Evolutionary conservation across 2,888 invertebrate genomes (phyloP).

Genomic region (Sminthurides aquaticus): DNA sequence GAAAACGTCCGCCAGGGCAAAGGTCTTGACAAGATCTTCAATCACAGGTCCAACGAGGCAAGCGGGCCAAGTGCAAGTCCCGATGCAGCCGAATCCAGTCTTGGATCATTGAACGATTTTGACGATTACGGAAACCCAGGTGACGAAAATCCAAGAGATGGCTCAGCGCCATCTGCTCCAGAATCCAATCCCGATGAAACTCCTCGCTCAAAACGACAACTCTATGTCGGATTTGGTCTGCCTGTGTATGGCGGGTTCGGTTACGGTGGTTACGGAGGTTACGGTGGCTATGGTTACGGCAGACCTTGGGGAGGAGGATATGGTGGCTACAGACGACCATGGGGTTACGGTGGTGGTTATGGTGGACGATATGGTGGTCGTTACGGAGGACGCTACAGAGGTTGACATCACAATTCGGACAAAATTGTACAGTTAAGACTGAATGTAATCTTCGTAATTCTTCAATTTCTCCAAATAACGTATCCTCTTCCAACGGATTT

Average conservation of each 20-base stretch:
- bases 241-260: not conserved
- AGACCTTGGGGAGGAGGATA: not conserved
- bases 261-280: not conserved
- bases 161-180: not conserved
- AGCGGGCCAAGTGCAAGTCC: not conserved
- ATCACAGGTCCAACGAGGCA: not conserved
- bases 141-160: not conserved
- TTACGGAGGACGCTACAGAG: not conserved
- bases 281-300: not conserved
- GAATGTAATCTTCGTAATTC: too few relatives aligned
- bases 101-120: not conserved
- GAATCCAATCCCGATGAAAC: not conserved
- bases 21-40: not conserved
- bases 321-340: not conserved
- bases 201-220: not conserved
- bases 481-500: too few relatives aligned
- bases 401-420: not conserved
- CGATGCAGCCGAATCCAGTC: not conserved
- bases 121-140: not conserved
- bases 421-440: not conserved
- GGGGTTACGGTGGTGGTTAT: not conserved
- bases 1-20: not conserved
- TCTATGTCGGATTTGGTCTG: not conserved
- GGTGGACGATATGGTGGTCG: not conserved
- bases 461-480: too few relatives aligned